Evolutionary conservation across 1,140 invertebrate genomes (phyloP).

Genomic region (Telenomus remus): DNA sequence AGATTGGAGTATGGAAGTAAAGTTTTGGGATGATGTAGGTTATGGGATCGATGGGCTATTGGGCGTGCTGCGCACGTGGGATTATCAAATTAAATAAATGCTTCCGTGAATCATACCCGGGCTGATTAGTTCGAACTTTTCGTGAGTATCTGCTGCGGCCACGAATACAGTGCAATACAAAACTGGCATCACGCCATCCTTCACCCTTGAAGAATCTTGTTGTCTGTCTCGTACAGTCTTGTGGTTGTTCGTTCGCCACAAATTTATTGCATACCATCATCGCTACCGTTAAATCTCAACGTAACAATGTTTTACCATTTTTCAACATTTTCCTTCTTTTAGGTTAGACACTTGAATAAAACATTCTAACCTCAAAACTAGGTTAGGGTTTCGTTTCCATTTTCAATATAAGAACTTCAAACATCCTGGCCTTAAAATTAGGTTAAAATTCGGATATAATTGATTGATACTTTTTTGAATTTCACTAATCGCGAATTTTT

Average conservation of each 20-base stretch:
- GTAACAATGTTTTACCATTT: constrained; percentile 47
- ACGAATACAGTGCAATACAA: constrained; percentile 52
- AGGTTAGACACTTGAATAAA: too few relatives aligned
- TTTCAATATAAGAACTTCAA: too few relatives aligned
- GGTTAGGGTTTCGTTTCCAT: too few relatives aligned
- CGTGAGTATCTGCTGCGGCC: constrained; percentile 57
- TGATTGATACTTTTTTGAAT: too few relatives aligned
- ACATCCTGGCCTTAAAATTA: too few relatives aligned
- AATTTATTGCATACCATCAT: constrained; percentile 60
- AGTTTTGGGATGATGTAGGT: constrained; percentile 25
- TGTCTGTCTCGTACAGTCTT: constrained; percentile 62
- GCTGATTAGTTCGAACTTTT: constrained; percentile 57
- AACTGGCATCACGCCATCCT: constrained; percentile 50
- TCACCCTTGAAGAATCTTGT: constrained; percentile 62
- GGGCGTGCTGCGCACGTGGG: constrained; percentile 42
- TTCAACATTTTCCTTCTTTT: too few relatives aligned
- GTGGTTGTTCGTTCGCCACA: constrained; percentile 61
- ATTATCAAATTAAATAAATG: constrained; percentile 57
- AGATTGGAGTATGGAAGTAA: constrained; percentile 3
- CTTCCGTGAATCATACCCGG: constrained; percentile 47
- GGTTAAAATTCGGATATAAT: too few relatives aligned
- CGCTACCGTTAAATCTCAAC: constrained; percentile 50
- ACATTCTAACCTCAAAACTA: too few relatives aligned
- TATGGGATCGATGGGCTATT: constrained; percentile 30
- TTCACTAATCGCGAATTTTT: too few relatives aligned